These are phyloP conservation scores for Meiosimyza decipiens DNA, from an alignment of 2,888 invertebrate genomes.

Conservation along the genomic window DNA sequence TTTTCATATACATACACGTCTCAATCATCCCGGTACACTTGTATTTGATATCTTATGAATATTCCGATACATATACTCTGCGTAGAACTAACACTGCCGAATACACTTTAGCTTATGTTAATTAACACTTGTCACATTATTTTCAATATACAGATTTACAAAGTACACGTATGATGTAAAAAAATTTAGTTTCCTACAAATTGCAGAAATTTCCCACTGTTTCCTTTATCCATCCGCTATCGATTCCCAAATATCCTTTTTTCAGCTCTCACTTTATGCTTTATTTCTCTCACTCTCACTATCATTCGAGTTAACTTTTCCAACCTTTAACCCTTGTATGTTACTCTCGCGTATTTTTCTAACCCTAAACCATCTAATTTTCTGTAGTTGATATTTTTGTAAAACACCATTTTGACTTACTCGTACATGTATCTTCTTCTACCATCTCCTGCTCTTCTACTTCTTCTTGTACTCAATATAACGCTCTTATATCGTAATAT, in stretches of 20 bases:
- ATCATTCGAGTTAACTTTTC: neutral
- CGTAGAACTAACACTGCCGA: too few species aligned
- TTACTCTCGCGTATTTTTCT: slow-evolving; percentile 3
- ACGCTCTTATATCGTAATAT: neutral
- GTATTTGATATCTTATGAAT: too few species aligned
- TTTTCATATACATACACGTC: too few species aligned
- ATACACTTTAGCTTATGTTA: too few species aligned
- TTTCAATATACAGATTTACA: too few species aligned
- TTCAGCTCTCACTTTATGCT: neutral
- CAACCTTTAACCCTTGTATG: neutral
- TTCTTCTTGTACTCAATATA: slow-evolving; percentile 8
- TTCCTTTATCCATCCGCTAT: slow-evolving; percentile 9
- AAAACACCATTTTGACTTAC: neutral
- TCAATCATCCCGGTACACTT: too few species aligned
- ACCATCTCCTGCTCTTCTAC: neutral
- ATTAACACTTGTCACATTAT: too few species aligned
- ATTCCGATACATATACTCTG: too few species aligned
- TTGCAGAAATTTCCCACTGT: too few species aligned
- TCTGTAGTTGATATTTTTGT: slow-evolving; percentile 20
- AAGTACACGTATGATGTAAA: too few species aligned
- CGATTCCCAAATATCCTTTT: neutral
- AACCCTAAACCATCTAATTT: slow-evolving; percentile 20
- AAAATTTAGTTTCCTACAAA: too few species aligned
- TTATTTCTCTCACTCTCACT: slow-evolving; percentile 19
- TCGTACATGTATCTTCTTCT: slow-evolving; percentile 9